Evolutionary conservation across 2,113 vertebrate species (phyloP).

Genomic region (Nesogale talazaci): DNA sequence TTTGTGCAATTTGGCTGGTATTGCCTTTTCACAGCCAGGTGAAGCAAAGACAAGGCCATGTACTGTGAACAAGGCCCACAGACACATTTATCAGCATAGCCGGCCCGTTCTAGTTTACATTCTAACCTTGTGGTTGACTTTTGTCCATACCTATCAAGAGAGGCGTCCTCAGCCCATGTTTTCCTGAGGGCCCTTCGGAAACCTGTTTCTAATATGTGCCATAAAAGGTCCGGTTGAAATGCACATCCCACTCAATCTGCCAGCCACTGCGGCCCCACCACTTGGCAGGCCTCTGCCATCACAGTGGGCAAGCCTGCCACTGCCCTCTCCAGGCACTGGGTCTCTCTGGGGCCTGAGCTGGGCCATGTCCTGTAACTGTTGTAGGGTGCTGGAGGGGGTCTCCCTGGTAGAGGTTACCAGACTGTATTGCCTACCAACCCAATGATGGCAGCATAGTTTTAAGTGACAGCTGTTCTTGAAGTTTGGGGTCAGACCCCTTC

Average conservation of each 20-base stretch:
- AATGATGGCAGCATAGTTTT: not conserved
- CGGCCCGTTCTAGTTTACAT: not conserved
- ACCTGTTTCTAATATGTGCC: not conserved
- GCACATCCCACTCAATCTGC: not conserved
- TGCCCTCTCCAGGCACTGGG: too few relatives aligned
- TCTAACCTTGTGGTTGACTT: not conserved
- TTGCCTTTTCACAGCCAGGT: conserved; percentile 31
- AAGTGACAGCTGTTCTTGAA: not conserved
- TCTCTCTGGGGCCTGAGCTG: too few relatives aligned
- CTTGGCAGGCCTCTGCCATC: too few relatives aligned
- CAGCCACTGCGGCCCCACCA: not conserved
- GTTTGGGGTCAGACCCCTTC: not conserved
- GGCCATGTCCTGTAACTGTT: not conserved
- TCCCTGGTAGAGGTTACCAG: not conserved
- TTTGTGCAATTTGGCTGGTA: conserved; percentile 20
- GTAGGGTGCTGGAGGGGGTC: not conserved
- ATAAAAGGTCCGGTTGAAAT: not conserved
- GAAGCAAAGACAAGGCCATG: conserved; percentile 58
- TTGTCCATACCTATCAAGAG: not conserved
- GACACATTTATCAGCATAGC: not conserved
- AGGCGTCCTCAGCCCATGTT: not conserved
- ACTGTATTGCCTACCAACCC: not conserved
- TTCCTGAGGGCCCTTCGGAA: not conserved
- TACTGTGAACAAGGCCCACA: conserved; percentile 4
- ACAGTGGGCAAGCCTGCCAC: not conserved